phyloP scores from a whole-genome alignment of 2,797 vertebrate genomes.

The Euphonia xanthogaster region DNA sequence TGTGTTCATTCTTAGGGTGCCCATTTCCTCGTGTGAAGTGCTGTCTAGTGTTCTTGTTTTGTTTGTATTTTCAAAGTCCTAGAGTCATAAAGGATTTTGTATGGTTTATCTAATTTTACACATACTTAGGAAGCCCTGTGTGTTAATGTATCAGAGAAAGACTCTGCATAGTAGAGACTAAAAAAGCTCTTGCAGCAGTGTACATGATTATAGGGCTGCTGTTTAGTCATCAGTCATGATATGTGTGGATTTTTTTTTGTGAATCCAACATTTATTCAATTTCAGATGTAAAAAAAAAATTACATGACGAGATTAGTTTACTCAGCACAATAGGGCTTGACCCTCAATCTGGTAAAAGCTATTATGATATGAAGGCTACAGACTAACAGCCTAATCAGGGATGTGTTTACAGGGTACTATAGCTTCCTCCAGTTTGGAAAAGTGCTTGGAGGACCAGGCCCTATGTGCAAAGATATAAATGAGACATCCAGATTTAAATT shows the following conservation, averaged over 20 bases:
- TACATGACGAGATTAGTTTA: background rate
- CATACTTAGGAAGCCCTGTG: background rate
- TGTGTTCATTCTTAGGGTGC: background rate
- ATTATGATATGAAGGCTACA: background rate
- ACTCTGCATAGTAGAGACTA: background rate
- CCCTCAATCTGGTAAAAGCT: background rate
- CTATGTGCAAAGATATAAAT: background rate
- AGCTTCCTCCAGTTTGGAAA: background rate
- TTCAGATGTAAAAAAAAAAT: background rate
- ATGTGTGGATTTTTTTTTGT: background rate
- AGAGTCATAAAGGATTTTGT: background rate
- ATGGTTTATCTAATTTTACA: background rate
- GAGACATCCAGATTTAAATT: background rate
- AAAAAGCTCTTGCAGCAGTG: constrained; percentile 14
- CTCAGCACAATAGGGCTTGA: background rate
- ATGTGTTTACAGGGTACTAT: background rate
- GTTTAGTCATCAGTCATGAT: constrained; percentile 24
- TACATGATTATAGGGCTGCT: constrained; percentile 29
- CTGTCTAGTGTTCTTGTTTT: background rate
- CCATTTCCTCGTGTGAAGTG: background rate
- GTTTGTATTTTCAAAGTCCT: background rate
- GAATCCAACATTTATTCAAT: background rate
- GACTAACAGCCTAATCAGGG: background rate
- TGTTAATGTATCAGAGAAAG: background rate
- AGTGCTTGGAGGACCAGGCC: background rate